Evolutionary conservation across 2,113 vertebrate species (phyloP).

Genomic region (Chlamydotis undulata): DNA sequence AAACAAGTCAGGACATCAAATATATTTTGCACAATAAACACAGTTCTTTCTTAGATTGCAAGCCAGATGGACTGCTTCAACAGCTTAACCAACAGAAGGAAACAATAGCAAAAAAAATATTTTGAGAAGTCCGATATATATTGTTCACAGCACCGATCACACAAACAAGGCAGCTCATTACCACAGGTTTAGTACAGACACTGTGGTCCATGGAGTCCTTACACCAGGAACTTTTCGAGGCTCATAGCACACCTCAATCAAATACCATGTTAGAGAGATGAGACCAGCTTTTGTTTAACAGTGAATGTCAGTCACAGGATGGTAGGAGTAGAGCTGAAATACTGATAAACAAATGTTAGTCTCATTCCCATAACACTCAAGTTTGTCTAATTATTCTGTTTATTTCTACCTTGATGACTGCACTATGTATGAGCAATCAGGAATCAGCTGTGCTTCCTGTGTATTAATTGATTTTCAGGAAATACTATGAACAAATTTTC

Average conservation of each 20-base stretch:
- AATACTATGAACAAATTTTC: background rate
- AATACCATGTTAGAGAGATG: background rate
- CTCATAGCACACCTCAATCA: background rate
- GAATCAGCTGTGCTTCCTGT: background rate
- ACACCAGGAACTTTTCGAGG: background rate
- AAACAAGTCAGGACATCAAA: background rate
- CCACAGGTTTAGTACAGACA: background rate
- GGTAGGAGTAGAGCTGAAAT: background rate
- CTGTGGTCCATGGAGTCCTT: background rate
- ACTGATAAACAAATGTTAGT: background rate
- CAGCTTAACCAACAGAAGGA: background rate
- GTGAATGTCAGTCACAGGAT: background rate
- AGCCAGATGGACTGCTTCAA: background rate
- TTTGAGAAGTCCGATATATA: background rate
- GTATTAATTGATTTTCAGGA: constrained; percentile 9
- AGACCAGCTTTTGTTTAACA: background rate
- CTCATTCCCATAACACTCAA: background rate
- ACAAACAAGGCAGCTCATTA: background rate
- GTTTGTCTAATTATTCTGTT: background rate
- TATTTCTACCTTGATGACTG: background rate
- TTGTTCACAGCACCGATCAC: background rate
- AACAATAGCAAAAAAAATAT: background rate
- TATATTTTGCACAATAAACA: background rate
- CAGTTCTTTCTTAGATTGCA: background rate
- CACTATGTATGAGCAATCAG: background rate